phyloP scores from a whole-genome alignment of 2,113 vertebrate species.

The Talpa occidentalis region DNA sequence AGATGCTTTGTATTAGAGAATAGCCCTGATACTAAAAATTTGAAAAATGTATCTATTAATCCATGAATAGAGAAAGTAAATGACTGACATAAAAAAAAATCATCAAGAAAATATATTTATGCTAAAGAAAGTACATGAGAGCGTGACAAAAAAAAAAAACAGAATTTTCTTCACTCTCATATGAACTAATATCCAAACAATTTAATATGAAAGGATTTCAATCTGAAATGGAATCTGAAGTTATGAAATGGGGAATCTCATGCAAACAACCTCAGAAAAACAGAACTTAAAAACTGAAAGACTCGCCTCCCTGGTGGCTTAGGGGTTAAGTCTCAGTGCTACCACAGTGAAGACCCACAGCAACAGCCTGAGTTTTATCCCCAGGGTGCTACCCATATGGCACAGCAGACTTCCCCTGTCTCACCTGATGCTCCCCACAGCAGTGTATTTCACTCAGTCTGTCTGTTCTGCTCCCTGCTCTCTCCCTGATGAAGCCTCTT shows the following conservation, averaged over 20 bases:
- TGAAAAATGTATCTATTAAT: not conserved
- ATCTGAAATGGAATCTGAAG: not conserved
- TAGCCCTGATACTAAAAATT: not conserved
- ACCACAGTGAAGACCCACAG: no score
- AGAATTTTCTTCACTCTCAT: not conserved
- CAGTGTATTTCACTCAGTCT: no score
- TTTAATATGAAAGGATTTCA: not conserved
- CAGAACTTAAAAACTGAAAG: not conserved
- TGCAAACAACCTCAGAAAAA: not conserved
- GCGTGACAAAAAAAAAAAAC: not conserved
- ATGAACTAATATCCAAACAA: not conserved
- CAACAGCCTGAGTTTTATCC: no score
- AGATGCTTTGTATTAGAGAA: not conserved
- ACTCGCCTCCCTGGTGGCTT: no score
- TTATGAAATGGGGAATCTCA: not conserved
- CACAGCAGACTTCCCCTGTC: no score
- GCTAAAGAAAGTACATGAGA: not conserved
- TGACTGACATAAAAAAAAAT: not conserved
- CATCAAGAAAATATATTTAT: not conserved
- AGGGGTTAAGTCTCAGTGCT: no score
- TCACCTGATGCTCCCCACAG: no score
- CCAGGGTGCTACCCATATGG: no score
- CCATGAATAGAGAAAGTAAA: not conserved
- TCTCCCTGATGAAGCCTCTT: no score
- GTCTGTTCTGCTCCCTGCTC: no score